phyloP scores from a whole-genome alignment of 2,888 invertebrate genomes.

The Pheosia tremula region DNA sequence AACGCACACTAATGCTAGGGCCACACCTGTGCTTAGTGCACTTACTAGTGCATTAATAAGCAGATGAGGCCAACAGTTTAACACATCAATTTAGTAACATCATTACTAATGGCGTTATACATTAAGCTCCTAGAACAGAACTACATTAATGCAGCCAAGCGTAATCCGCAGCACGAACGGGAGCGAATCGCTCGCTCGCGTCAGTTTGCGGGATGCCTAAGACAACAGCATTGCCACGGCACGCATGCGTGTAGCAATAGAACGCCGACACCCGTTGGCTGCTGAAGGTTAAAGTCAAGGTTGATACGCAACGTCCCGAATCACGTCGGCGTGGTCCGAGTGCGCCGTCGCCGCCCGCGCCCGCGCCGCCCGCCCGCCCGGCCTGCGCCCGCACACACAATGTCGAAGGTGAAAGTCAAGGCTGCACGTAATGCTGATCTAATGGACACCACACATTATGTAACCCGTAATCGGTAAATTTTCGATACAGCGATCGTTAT shows the following conservation, averaged over 20 bases:
- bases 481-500: conserved; percentile 25
- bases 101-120: too few relatives aligned
- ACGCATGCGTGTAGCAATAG: conserved; percentile 11
- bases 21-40: too few relatives aligned
- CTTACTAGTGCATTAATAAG: too few relatives aligned
- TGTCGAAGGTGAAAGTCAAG: conserved; percentile 72
- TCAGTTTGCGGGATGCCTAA: not conserved
- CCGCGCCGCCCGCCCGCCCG: conserved; percentile 19
- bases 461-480: conserved; percentile 39
- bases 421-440: conserved; percentile 47
- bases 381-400: conserved; percentile 32
- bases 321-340: conserved; percentile 40
- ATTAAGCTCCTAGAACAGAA: too few relatives aligned
- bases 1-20: too few relatives aligned
- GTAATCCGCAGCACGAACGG: too few relatives aligned
- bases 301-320: conserved; percentile 49
- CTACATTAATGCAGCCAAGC: too few relatives aligned
- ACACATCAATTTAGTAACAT: too few relatives aligned
- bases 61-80: too few relatives aligned
- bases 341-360: conserved; percentile 20
- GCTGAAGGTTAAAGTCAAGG: conserved; percentile 55
- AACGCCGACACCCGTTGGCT: conserved; percentile 8
- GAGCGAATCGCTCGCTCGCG: not conserved
- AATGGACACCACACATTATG: conserved; percentile 50
- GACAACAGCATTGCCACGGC: not conserved